Base-by-base conservation (phyloP, 1,140 invertebrate species). In the Monomorium pharaonis region DNA sequence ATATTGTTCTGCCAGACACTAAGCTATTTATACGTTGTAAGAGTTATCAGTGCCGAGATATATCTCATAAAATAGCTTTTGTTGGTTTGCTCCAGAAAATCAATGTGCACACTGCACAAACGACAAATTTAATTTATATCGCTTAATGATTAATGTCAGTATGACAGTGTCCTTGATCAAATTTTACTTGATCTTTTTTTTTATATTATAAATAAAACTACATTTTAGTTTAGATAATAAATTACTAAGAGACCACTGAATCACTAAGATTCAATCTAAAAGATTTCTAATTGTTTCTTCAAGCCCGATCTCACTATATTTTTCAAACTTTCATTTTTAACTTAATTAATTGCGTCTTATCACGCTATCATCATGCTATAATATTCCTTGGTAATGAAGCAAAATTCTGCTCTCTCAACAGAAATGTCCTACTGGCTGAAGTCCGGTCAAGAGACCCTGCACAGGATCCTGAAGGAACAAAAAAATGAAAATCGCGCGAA, bases 401-500 rank as follows among this genome's bases (percentile, higher is more conserved):
- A 27, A 81, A 72, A 81, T 47, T 75, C 18, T 75, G 27, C 44
- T 86, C 42, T 88, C 49, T 77, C 60, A n/a, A 33, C 88, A 95
- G 94, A 94, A 51, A 93, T 92, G 86, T 93, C 92, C 27, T 95
- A 89, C 81, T 95, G 95, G 95, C 88, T 95, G 62, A 93, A 92
- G 85, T 92, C 88, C 4, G 95, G 94, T 1, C 94, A 94, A 87
- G 91, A 93, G 37, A 93, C 94, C 80, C 90, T 95, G 4, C 88
- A 91, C 42, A 93, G 92, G 77, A 90, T 94, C 58, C 76, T 95
- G 27, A 81, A 90, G 7, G 72, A 92, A n/a, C 91, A 93, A 77
- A 93, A 95, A 18, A 96, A 95, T 18, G 94, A 94, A 9, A 94
- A 92, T n/a, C 90, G 85, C 12, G 97, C 97, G 0, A 97, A 96